phyloP scores from a whole-genome alignment of 2,113 vertebrate genomes.

The Notechis scutatus region DNA sequence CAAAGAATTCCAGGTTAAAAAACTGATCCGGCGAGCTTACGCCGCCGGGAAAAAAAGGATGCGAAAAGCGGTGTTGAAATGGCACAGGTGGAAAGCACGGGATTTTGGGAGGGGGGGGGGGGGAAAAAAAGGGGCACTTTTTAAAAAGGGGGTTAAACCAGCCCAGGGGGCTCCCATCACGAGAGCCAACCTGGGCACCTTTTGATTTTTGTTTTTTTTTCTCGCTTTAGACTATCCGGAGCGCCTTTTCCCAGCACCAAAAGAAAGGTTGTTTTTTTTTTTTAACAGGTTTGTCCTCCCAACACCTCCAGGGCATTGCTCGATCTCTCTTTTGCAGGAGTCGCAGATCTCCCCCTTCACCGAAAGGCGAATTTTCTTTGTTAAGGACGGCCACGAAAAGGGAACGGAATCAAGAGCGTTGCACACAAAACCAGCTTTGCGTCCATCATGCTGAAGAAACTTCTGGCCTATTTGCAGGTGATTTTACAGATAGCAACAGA shows the following conservation, averaged over 20 bases:
- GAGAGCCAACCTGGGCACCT: not conserved
- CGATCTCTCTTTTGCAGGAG: not conserved
- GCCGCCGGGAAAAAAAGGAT: not conserved
- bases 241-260: not conserved
- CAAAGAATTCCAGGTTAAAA: constrained; percentile 22
- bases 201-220: fast-evolving
- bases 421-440: constrained; percentile 48
- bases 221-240: not conserved
- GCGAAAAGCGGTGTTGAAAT: not conserved
- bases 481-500: not conserved
- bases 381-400: constrained; percentile 66
- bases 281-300: constrained; percentile 22
- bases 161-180: fast-evolving
- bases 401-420: constrained; percentile 57
- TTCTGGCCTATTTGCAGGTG: not conserved
- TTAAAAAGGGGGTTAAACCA: not conserved
- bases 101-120: not conserved
- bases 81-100: not conserved
- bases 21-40: not conserved
- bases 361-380: constrained; percentile 69
- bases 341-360: constrained; percentile 31
- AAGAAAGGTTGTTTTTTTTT: not conserved
- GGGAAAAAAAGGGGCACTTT: not conserved
- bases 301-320: not conserved
- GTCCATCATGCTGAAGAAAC: not conserved